Evolutionary conservation across 2,113 vertebrate species (phyloP), one percentile per base, ranked within the genome.

Genomic region (Sorex araneus): DNA sequence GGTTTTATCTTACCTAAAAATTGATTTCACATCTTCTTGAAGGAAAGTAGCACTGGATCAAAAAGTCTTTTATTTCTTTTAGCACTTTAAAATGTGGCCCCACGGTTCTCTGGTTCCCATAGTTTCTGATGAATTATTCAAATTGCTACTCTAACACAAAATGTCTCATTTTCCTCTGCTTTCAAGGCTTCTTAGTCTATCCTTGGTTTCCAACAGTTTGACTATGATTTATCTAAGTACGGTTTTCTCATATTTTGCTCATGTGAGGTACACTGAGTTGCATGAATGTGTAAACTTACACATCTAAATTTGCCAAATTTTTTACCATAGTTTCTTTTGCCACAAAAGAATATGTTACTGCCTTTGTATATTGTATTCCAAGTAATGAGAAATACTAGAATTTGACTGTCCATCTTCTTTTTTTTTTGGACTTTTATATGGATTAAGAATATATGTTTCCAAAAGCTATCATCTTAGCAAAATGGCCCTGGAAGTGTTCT

Each of bases 71-170:
- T 71, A 63, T 71, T 63, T 86, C 27, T 67, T 83, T 78, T 4
- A 87, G 36, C 60, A 80, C 40, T 84, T 87, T 66, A 76, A 75
- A 87, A 82, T 74, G 28, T 27, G 86, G 16, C 82, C 89, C 57
- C 69, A 36, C 8, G 60, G 13, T 75, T 34, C 70, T 87, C 47
- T 81, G 60, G 69, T 50, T 34, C 76, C 78, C 43, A 50, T 47
- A 27, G 32, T 78, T 84, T 76, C 71, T 84, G 74, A 94, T 92
- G 82, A 92, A 87, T 95, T 95, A 90, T 92, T 90, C 78, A 87
- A 91, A 90, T 89, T 89, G 47, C 78, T 70, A 86, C 64, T 92
- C 75, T 34, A 80, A 66, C 64, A 70, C 36, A 23, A 84, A 76
- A 92, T 60, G 84, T 74, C 34, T 90, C 73, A 89, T 77, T 92